phyloP scores from a whole-genome alignment of 2,888 invertebrate genomes.

The Masnerella sp. region DNA sequence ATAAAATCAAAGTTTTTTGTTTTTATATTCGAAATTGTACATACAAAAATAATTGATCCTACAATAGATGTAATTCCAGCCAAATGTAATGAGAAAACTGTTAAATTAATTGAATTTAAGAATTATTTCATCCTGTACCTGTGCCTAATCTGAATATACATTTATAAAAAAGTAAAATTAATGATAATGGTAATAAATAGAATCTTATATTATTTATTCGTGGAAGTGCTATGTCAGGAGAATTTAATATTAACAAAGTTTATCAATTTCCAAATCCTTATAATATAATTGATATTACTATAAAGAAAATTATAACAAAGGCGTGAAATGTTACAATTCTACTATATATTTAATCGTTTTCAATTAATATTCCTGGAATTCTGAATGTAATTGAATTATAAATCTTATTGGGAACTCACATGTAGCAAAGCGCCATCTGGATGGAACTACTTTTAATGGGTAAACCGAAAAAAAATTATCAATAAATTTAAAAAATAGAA shows the following conservation, averaged over 20 bases:
- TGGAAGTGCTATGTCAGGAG: conserved; percentile 89
- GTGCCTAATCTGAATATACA: conserved; percentile 84
- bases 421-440: no score
- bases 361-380: conserved; percentile 83
- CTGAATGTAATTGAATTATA: conserved; percentile 86
- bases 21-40: conserved; percentile 85
- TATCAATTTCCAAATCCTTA: conserved; percentile 92
- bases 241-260: conserved; percentile 86
- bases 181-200: conserved; percentile 85
- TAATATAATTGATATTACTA: conserved; percentile 86
- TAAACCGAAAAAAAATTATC: no score
- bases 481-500: no score
- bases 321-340: conserved; percentile 88
- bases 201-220: conserved; percentile 92
- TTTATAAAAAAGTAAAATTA: conserved; percentile 83
- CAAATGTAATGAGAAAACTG: conserved; percentile 87
- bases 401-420: conserved; percentile 84
- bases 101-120: conserved; percentile 86
- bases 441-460: no score
- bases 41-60: conserved; percentile 89
- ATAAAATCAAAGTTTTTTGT: conserved; percentile 9
- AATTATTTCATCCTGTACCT: conserved; percentile 89
- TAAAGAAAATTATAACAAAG: conserved; percentile 90
- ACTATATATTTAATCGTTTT: conserved; percentile 88
- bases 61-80: conserved; percentile 86